Base-by-base conservation (phyloP, 2,797 vertebrate genomes). In the Lithobates pipiens region DNA sequence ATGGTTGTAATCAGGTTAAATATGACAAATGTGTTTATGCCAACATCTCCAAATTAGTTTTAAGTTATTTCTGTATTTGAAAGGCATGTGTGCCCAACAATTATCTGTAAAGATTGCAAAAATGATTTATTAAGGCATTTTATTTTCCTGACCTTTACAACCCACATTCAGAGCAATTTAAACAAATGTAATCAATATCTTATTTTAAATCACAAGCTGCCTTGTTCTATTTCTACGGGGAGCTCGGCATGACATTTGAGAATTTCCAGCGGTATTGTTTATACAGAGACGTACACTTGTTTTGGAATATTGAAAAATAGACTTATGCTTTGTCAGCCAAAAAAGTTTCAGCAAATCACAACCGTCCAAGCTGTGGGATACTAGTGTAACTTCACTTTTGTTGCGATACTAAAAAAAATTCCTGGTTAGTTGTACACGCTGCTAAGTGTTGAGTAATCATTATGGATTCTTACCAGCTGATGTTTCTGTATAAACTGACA, bases 111-210 rank as follows among this genome's bases (percentile, higher is more conserved):
- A 85, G 11, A 74, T 73, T 74, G 67, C 69, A 57, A 65, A 78
- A 46, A 78, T 80, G 69, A 85, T 85, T 80, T 85, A 85, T 80
- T 74, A 80, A 80, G 70, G 65, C 84, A 75, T 80, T 80, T 80
- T 42, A 80, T 68, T 80, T 74, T 50, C 34, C 61, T 79, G 84
- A 85, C 84, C 77, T 85, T 85, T 85, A 79, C 70, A 74, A 80
- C 57, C 57, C 69, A 80, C 71, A 69, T 85, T 57, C 39, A 68
- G 77, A 75, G 77, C 57, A 68, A 74, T 79, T 85, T 85, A 63
- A 54, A 69, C 57, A 21, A 85, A 74, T 80, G 36, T 74, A 80
- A 85, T 85, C 84, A 85, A 85, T 85, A 85, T 74, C 84, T 72
- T 78, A 54, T 67, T 73, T 32, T 54, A 75, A 80, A 80, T 39